A percentile compares a stretch with the other conserved stretches of the same genome.
These are phyloP conservation scores for Catharus ustulatus DNA, from an alignment of 2,797 vertebrate species.

Conservation along the genomic window DNA sequence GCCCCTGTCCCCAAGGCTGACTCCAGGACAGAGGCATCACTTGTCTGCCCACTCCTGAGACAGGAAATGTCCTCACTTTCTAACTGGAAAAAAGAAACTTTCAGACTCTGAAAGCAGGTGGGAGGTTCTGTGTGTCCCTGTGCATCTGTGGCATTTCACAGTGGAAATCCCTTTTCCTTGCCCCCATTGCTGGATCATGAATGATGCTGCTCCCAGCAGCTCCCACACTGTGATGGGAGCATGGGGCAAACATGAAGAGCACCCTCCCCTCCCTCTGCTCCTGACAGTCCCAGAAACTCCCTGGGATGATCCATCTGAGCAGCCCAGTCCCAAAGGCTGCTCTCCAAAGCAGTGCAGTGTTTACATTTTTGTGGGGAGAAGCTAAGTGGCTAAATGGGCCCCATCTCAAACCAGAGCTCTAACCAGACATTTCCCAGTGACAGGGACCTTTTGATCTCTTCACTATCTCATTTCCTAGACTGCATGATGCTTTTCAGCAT, in stretches of 20 bases:
- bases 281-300: not conserved
- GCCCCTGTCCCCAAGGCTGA: not conserved
- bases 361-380: slow-evolving; percentile 42
- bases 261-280: not conserved
- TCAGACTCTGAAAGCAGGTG: rapidly evolving
- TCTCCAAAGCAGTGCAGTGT: not conserved
- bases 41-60: not conserved
- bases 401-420: not conserved
- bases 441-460: not conserved
- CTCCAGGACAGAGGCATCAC: not conserved
- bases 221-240: not conserved
- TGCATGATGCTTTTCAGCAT: not conserved
- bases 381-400: not conserved
- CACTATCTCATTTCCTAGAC: not conserved
- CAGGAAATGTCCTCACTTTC: not conserved
- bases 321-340: not conserved
- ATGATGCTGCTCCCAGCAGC: not conserved
- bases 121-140: not conserved
- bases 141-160: not conserved
- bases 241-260: rapidly evolving
- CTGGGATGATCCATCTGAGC: not conserved
- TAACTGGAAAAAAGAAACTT: not conserved
- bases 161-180: not conserved
- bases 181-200: not conserved
- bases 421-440: not conserved